Percentiles rank a stretch among this genome's conserved stretches.
These are phyloP conservation scores for Sapajus apella DNA, from an alignment of 2,113 vertebrate species.

Conservation along the genomic window DNA sequence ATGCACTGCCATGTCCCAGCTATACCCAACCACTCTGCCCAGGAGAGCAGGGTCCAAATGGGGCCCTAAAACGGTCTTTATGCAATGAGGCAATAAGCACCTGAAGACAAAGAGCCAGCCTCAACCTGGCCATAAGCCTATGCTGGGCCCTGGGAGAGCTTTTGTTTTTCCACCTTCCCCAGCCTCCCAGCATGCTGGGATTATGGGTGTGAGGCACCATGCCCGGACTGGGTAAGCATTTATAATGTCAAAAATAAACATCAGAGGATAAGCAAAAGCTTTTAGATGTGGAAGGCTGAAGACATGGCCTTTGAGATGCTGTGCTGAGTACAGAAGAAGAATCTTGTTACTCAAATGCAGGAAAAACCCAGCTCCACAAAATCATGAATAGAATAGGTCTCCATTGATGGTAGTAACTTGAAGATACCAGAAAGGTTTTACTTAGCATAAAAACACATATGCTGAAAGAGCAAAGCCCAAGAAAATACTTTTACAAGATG, in stretches of 20 bases:
- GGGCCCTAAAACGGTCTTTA: neutral
- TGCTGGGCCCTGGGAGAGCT: no score
- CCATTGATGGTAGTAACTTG: neutral
- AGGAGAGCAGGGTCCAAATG: neutral
- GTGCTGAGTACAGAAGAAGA: neutral
- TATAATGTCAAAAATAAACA: neutral
- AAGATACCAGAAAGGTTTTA: neutral
- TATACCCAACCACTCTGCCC: neutral
- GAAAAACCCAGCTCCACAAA: neutral
- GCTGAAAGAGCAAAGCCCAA: neutral
- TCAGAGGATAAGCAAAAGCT: neutral
- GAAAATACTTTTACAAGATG: neutral
- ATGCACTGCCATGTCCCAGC: neutral
- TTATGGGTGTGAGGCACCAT: neutral
- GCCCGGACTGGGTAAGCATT: neutral
- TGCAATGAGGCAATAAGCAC: neutral
- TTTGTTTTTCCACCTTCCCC: no score
- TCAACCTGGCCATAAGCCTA: neutral
- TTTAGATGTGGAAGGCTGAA: neutral
- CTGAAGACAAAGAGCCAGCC: neutral
- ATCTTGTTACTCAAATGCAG: neutral
- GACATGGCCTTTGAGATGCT: neutral
- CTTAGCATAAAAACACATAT: neutral
- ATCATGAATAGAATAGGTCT: neutral
- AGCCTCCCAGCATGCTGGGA: neutral